A percentile compares a stretch with the other conserved stretches of the same genome.
Conservation (phyloP, 2,797 vertebrate species). For the Champsocephalus gunnari region DNA sequence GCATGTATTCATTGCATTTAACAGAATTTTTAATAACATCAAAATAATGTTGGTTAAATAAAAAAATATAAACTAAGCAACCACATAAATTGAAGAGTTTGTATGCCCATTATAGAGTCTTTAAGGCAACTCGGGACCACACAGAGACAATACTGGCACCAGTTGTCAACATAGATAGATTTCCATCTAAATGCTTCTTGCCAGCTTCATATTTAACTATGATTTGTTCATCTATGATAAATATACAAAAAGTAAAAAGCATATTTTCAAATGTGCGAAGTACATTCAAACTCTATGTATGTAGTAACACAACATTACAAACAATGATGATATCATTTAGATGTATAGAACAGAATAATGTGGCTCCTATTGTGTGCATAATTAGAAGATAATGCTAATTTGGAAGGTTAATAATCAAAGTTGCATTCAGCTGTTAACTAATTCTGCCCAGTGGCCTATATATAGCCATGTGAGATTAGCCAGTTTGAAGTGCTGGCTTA, state of each 20-base stretch:
- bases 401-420: background rate
- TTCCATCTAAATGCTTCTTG: background rate
- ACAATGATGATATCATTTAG: background rate
- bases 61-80: background rate
- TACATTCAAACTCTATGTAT: no score
- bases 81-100: background rate
- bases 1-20: background rate
- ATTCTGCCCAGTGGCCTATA: slow-evolving; percentile 27
- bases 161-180: background rate
- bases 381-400: background rate
- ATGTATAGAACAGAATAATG: background rate
- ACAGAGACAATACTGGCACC: background rate
- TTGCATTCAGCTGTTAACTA: slow-evolving; percentile 24
- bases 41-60: background rate
- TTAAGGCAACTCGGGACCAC: background rate
- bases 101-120: background rate
- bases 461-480: slow-evolving; percentile 32
- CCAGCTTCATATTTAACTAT: background rate
- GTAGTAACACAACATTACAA: no score
- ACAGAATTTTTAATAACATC: background rate
- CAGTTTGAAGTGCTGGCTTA: slow-evolving; percentile 31
- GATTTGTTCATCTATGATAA: background rate
- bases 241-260: background rate
- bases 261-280: background rate
- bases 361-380: background rate